Conservation (phyloP, 2,797 vertebrate genomes). For the Muscicapa striata region DNA sequence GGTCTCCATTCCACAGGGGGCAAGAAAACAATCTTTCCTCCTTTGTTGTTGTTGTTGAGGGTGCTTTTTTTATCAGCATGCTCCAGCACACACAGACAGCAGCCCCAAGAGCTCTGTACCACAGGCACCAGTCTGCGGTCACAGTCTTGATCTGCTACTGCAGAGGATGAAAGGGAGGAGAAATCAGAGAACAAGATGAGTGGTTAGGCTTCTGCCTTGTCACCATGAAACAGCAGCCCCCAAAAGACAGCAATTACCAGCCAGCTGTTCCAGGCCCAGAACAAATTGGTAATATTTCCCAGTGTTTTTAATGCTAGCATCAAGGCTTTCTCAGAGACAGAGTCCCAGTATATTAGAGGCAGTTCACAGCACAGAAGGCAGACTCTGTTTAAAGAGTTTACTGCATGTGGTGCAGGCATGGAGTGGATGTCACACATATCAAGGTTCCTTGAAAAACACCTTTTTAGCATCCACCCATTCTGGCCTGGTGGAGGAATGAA, state of each 20-base stretch:
- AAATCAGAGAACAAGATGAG: constrained; percentile 32
- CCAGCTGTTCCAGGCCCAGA: neutral
- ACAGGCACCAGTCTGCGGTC: constrained; percentile 45
- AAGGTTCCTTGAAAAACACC: neutral
- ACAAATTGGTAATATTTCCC: neutral
- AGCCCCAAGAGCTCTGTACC: neutral
- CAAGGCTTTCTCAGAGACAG: neutral
- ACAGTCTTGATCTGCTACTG: neutral
- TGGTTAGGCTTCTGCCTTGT: constrained; percentile 12
- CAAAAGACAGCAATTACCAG: neutral
- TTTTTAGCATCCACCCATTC: neutral
- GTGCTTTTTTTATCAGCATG: constrained; percentile 28
- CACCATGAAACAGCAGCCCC: neutral
- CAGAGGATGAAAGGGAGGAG: constrained; percentile 12
- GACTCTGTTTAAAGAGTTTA: neutral
- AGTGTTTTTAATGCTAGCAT: neutral
- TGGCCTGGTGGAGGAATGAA: neutral
- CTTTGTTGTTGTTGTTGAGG: constrained; percentile 32
- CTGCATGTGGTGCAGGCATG: rapidly evolving
- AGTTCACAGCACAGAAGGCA: neutral
- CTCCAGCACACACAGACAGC: constrained; percentile 23
- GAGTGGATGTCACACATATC: neutral
- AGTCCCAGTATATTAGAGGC: neutral
- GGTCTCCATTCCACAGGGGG: neutral
- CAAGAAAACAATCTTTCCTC: constrained; percentile 26